These are phyloP conservation scores for Rhynchophorus ferrugineus DNA, from an alignment of 1,140 invertebrate genomes.

Conservation along the genomic window DNA sequence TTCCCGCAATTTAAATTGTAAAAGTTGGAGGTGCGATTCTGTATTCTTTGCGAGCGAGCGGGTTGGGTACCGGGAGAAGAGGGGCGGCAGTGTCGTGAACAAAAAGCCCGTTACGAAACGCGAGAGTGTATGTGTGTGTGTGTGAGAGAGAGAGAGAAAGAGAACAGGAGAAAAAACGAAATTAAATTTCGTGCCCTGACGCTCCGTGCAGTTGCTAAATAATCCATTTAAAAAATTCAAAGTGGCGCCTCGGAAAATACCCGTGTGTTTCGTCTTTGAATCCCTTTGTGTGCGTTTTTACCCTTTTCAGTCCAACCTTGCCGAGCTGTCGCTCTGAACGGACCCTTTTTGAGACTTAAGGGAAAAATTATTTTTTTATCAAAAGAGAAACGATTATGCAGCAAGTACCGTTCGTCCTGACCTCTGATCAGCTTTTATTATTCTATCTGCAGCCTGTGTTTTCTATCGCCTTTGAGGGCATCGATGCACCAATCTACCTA, in stretches of 20 bases:
- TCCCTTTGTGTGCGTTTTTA: slow-evolving; percentile 29
- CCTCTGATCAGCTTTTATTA: too few species aligned
- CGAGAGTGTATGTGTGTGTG: too few species aligned
- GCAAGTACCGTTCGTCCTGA: slow-evolving; percentile 13
- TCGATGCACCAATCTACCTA: too few species aligned
- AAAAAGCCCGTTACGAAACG: too few species aligned
- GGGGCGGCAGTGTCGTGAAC: too few species aligned
- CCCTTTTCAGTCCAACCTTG: slow-evolving; percentile 21
- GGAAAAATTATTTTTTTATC: slow-evolving; percentile 15
- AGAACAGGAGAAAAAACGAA: slow-evolving; percentile 13
- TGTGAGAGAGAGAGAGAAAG: too few species aligned
- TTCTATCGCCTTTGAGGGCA: too few species aligned
- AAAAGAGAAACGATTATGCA: slow-evolving; percentile 19
- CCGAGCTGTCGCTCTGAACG: slow-evolving; percentile 30
- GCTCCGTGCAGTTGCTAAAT: slow-evolving; percentile 17
- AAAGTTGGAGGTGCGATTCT: neutral
- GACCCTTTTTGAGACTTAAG: slow-evolving; percentile 21
- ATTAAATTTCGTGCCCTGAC: slow-evolving; percentile 4
- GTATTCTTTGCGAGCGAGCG: neutral
- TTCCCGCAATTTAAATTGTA: neutral
- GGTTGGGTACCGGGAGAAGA: too few species aligned
- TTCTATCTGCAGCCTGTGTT: too few species aligned
- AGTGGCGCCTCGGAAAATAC: slow-evolving; percentile 23
- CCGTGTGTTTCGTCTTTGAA: slow-evolving; percentile 29
- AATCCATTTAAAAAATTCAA: slow-evolving; percentile 24